Percentiles rank a stretch among this genome's conserved stretches.
phyloP scores from a whole-genome alignment of 2,888 invertebrate genomes.

The Nymphalis polychloros region DNA sequence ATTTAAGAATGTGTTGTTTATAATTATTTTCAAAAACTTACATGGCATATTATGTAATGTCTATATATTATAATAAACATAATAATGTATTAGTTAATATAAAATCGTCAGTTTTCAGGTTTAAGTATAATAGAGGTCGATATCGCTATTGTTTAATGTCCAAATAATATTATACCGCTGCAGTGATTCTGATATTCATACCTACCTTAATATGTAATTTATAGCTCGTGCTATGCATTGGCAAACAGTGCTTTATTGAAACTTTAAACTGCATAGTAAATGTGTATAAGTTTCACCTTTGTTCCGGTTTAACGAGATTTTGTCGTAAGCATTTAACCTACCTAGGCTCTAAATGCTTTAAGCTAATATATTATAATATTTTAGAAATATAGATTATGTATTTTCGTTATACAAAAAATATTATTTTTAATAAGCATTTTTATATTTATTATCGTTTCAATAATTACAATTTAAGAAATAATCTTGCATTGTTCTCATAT shows the following conservation, averaged over 20 bases:
- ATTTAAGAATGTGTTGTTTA: too few relatives aligned
- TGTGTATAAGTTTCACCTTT: slow-evolving; percentile 49
- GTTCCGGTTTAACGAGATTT: slow-evolving; percentile 37
- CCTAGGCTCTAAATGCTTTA: slow-evolving; percentile 21
- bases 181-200: slow-evolving; percentile 52
- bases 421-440: too few relatives aligned
- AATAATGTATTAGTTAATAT: too few relatives aligned
- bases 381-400: not conserved
- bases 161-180: slow-evolving; percentile 62
- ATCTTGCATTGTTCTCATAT: too few relatives aligned
- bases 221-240: slow-evolving; percentile 51
- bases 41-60: too few relatives aligned
- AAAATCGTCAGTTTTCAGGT: not conserved
- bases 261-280: slow-evolving; percentile 58
- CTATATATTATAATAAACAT: too few relatives aligned
- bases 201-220: slow-evolving; percentile 48
- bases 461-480: too few relatives aligned
- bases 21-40: too few relatives aligned
- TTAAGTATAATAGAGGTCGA: not conserved
- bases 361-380: not conserved
- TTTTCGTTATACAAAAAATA: too few relatives aligned
- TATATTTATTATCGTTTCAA: too few relatives aligned
- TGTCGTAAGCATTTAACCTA: slow-evolving; percentile 37
- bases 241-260: slow-evolving; percentile 58
- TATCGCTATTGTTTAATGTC: slow-evolving; percentile 60